phyloP scores from a whole-genome alignment of 2,797 vertebrate species.

The Garrulus glandarius region DNA sequence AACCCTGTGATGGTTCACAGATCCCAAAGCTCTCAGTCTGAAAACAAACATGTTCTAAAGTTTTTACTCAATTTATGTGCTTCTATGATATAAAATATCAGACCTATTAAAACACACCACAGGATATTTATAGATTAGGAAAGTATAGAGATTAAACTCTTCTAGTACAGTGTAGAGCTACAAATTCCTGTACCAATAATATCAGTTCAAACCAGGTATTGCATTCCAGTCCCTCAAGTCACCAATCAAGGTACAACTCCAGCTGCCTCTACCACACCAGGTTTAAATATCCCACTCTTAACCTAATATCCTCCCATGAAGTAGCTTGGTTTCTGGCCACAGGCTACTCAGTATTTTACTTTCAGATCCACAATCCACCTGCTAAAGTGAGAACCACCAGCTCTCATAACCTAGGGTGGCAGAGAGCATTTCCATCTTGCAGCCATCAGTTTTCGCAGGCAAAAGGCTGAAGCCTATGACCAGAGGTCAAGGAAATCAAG shows the following conservation, averaged over 20 bases:
- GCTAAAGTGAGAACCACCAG: neutral
- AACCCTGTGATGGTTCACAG: neutral
- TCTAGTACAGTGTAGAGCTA: neutral
- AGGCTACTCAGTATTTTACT: neutral
- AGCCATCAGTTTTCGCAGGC: neutral
- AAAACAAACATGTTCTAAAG: neutral
- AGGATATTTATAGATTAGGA: neutral
- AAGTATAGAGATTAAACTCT: neutral
- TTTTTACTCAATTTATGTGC: neutral
- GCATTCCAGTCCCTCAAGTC: neutral
- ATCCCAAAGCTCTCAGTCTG: neutral
- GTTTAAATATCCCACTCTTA: neutral
- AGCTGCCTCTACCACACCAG: neutral
- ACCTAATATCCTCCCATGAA: neutral
- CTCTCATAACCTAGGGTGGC: neutral
- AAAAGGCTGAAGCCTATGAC: neutral
- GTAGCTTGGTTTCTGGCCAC: neutral
- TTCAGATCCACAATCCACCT: neutral
- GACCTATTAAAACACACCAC: neutral
- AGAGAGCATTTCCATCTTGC: neutral
- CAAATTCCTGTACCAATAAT: neutral
- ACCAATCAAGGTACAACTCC: neutral
- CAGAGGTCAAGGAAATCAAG: neutral
- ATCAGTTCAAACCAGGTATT: neutral
- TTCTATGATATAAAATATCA: neutral